Percentiles rank a stretch among this genome's conserved stretches.
phyloP scores from a whole-genome alignment of 2,888 invertebrate genomes.

The Amblyjoppa fuscipennis region DNA sequence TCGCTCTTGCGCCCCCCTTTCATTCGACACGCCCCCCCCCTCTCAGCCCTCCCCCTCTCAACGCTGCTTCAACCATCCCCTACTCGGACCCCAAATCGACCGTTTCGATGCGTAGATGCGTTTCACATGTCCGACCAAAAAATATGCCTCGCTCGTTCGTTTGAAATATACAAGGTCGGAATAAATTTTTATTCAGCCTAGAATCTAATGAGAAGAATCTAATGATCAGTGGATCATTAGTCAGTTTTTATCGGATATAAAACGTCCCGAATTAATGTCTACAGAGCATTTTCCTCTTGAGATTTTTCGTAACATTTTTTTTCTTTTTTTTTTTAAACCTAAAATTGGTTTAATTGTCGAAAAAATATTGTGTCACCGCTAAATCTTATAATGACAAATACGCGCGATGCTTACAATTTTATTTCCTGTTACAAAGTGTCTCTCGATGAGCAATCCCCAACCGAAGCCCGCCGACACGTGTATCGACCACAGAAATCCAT shows the following conservation, averaged over 20 bases:
- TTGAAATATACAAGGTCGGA: background rate
- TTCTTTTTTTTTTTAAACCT: background rate
- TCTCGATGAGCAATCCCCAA: background rate
- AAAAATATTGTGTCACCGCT: background rate
- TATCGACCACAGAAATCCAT: constrained; percentile 24
- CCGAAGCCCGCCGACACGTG: constrained; percentile 18
- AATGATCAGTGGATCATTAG: too few relatives aligned
- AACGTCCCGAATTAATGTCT: background rate
- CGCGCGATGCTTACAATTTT: background rate
- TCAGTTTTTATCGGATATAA: background rate
- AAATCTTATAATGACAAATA: background rate
- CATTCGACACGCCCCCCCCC: constrained; percentile 17
- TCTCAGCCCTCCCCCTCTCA: too few relatives aligned
- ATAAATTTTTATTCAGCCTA: background rate
- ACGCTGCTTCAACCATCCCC: constrained; percentile 33
- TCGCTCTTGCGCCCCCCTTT: constrained; percentile 57
- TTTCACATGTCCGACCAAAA: background rate
- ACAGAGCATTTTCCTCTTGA: background rate
- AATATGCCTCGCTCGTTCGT: background rate
- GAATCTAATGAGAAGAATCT: background rate
- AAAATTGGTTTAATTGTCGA: background rate
- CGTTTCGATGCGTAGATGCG: constrained; percentile 39
- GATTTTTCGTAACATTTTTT: background rate
- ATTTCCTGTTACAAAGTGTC: background rate
- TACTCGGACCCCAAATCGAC: constrained; percentile 33